phyloP scores from a whole-genome alignment of 1,140 invertebrate species.

The Theocolax elegans region DNA sequence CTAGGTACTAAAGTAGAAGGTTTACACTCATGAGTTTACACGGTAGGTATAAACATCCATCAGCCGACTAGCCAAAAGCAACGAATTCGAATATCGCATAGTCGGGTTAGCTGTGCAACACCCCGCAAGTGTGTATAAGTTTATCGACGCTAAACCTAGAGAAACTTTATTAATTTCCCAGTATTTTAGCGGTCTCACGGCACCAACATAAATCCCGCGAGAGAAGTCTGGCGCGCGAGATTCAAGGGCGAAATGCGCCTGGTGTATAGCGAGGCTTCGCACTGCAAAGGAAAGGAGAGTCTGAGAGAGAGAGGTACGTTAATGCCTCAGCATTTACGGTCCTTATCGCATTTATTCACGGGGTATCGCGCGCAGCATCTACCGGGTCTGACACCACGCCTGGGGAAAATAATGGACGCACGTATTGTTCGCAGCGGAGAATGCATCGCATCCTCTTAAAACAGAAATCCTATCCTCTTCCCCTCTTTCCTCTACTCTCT shows the following conservation, averaged over 20 bases:
- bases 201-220: slow-evolving; percentile 22
- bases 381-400: neutral
- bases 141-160: neutral
- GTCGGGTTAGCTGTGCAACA: no score
- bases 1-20: no score
- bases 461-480: neutral
- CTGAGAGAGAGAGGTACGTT: neutral
- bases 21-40: no score
- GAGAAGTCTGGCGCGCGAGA: neutral
- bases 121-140: no score
- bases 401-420: slow-evolving; percentile 14
- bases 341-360: slow-evolving; percentile 34
- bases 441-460: slow-evolving; percentile 21
- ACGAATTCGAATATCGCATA: no score
- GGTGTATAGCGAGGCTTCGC: no score
- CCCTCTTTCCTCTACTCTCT: no score
- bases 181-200: slow-evolving; percentile 21
- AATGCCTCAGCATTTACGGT: slow-evolving; percentile 10
- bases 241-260: slow-evolving; percentile 15
- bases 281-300: neutral
- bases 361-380: slow-evolving; percentile 6
- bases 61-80: no score
- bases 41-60: no score
- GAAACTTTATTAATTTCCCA: slow-evolving; percentile 27
- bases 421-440: slow-evolving; percentile 21